Percentiles rank a stretch among this genome's conserved stretches.
Evolutionary conservation across 2,888 invertebrate genomes (phyloP).

Genomic region (Cecidostiba fungosa): DNA sequence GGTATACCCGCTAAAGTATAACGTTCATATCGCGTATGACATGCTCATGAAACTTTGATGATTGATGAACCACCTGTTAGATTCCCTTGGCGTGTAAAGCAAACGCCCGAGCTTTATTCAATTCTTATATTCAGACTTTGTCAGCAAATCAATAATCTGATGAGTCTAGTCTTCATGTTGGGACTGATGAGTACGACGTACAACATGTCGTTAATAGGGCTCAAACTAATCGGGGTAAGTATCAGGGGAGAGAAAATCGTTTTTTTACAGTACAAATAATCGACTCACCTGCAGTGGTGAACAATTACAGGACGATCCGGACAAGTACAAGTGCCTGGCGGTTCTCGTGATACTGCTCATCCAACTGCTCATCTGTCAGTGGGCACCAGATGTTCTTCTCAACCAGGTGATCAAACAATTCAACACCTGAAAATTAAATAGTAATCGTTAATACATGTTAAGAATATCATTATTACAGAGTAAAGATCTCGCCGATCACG

Average conservation of each 20-base stretch:
- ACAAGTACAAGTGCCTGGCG: neutral
- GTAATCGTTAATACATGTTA: neutral
- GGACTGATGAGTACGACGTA: conserved; percentile 20
- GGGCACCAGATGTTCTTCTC: conserved; percentile 16
- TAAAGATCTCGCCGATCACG: neutral
- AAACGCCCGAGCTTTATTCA: neutral
- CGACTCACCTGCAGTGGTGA: neutral
- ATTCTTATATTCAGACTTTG: neutral
- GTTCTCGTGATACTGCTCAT: neutral
- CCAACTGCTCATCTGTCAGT: conserved; percentile 30
- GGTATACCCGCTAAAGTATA: too few species aligned
- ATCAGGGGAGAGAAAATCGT: neutral
- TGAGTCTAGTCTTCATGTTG: neutral
- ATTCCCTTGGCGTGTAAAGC: neutral
- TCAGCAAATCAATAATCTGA: conserved; percentile 5
- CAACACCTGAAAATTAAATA: neutral
- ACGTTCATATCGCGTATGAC: neutral
- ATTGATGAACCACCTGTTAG: neutral
- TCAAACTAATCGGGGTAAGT: conserved; percentile 28
- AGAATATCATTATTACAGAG: neutral
- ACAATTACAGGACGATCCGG: neutral
- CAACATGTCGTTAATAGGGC: conserved; percentile 30
- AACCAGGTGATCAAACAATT: neutral
- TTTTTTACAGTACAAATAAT: neutral
- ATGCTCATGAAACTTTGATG: neutral